phyloP scores from a whole-genome alignment of 1,140 invertebrate genomes.

The Nylanderia fulva region DNA sequence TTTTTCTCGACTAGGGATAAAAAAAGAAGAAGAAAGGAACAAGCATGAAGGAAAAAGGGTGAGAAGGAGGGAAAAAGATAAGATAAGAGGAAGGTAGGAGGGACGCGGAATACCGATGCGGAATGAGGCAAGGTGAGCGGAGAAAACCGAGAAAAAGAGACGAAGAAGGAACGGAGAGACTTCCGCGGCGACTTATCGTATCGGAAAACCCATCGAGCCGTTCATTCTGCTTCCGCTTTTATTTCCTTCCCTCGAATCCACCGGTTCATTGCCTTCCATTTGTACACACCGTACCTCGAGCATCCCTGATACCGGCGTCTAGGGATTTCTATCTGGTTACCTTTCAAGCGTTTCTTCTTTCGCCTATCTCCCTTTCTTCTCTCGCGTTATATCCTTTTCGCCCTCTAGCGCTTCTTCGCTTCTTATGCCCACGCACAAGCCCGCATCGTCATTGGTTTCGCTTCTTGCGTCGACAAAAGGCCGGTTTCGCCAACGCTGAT shows the following conservation, averaged over 20 bases:
- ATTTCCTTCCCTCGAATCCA: slow-evolving; percentile 88
- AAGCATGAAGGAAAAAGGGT: neutral
- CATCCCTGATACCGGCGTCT: slow-evolving; percentile 47
- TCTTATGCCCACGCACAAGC: slow-evolving; percentile 19
- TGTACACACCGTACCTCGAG: slow-evolving; percentile 77
- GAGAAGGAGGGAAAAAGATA: slow-evolving; percentile 31
- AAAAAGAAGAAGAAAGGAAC: neutral
- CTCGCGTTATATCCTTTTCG: neutral
- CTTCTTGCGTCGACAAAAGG: slow-evolving; percentile 60
- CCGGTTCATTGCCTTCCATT: slow-evolving; percentile 86
- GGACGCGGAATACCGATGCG: slow-evolving; percentile 29
- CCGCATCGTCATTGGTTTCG: slow-evolving; percentile 68
- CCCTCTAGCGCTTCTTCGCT: slow-evolving; percentile 45
- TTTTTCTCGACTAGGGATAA: neutral
- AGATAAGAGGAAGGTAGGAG: neutral
- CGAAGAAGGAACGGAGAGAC: slow-evolving; percentile 74
- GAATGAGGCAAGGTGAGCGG: slow-evolving; percentile 29
- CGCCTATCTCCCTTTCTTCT: slow-evolving; percentile 23
- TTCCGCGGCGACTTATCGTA: slow-evolving; percentile 79
- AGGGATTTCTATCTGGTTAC: slow-evolving; percentile 72
- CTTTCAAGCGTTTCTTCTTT: slow-evolving; percentile 69
- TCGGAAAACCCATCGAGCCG: slow-evolving; percentile 80
- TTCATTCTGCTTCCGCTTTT: slow-evolving; percentile 83
- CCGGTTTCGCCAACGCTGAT: slow-evolving; percentile 22
- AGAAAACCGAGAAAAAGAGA: slow-evolving; percentile 47